These are phyloP conservation scores for Clostera curtula DNA, from an alignment of 2,888 invertebrate genomes.

Conservation along the genomic window DNA sequence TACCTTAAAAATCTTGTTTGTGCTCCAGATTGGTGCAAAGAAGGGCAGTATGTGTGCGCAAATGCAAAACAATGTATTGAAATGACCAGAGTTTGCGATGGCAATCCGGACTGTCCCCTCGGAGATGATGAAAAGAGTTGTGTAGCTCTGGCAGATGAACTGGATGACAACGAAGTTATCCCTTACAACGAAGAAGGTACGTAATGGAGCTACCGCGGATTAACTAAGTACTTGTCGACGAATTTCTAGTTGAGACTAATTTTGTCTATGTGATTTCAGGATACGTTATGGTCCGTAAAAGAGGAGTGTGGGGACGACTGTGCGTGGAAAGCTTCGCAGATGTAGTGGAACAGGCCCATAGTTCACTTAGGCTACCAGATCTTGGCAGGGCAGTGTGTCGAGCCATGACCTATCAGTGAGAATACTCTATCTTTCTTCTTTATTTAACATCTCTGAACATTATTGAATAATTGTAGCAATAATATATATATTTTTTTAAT, in stretches of 20 bases:
- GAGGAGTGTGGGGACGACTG: conserved; percentile 85
- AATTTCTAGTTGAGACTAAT: too few relatives aligned
- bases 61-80: conserved; percentile 82
- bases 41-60: conserved; percentile 83
- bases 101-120: conserved; percentile 80
- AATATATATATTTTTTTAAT: too few relatives aligned
- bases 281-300: conserved; percentile 82
- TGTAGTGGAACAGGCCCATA: conserved; percentile 72
- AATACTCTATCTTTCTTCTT: conserved; percentile 12
- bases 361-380: conserved; percentile 79
- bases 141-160: conserved; percentile 76
- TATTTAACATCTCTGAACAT: too few relatives aligned
- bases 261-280: conserved; percentile 51
- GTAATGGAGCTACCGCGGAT: conserved; percentile 1
- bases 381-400: conserved; percentile 84
- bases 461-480: too few relatives aligned
- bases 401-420: conserved; percentile 84
- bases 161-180: conserved; percentile 73
- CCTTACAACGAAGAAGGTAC: conserved; percentile 78
- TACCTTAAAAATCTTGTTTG: background rate
- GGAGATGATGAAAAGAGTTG: conserved; percentile 87
- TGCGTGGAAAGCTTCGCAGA: conserved; percentile 81
- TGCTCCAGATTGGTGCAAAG: conserved; percentile 81
- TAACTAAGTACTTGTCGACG: too few relatives aligned
- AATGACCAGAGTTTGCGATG: conserved; percentile 80